These are phyloP conservation scores for Leucophenga montana DNA, from an alignment of 2,888 invertebrate genomes.

Conservation along the genomic window DNA sequence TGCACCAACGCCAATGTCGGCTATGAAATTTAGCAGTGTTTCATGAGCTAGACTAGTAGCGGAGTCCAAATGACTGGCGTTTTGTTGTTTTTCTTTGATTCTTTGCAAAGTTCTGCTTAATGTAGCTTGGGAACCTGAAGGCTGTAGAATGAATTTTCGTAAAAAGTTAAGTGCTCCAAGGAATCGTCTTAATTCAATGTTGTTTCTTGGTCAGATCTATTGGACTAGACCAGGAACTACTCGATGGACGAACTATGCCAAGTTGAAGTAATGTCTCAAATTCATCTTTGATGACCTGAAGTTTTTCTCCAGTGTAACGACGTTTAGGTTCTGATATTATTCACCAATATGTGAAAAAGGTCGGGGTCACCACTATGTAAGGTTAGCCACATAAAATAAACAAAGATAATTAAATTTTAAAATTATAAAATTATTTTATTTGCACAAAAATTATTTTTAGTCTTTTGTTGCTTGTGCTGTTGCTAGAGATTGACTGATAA, in stretches of 20 bases:
- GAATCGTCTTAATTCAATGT: slow-evolving; percentile 42
- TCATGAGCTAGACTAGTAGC: slow-evolving; percentile 2
- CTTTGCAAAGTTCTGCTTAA: background rate
- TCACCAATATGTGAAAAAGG: no score
- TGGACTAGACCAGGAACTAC: slow-evolving; percentile 11
- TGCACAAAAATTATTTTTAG: no score
- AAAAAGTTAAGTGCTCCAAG: slow-evolving; percentile 26
- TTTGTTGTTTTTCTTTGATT: slow-evolving; percentile 25
- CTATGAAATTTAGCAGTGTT: slow-evolving; percentile 21
- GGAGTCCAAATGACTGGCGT: slow-evolving; percentile 28
- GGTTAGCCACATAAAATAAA: no score
- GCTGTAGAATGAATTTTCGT: slow-evolving; percentile 31
- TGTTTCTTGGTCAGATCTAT: slow-evolving; percentile 31
- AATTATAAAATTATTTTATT: no score
- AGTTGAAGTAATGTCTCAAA: background rate
- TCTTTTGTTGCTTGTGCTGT: no score
- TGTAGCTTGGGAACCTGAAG: slow-evolving; percentile 9
- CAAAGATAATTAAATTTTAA: no score
- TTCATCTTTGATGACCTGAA: background rate
- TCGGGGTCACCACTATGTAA: no score
- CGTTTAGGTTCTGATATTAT: background rate
- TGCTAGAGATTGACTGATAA: no score
- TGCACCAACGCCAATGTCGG: slow-evolving; percentile 32
- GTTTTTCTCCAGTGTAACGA: slow-evolving; percentile 8
- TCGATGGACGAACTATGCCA: slow-evolving; percentile 16